These are phyloP conservation scores for Graphium colonna DNA, from an alignment of 2,888 invertebrate species.

Conservation along the genomic window DNA sequence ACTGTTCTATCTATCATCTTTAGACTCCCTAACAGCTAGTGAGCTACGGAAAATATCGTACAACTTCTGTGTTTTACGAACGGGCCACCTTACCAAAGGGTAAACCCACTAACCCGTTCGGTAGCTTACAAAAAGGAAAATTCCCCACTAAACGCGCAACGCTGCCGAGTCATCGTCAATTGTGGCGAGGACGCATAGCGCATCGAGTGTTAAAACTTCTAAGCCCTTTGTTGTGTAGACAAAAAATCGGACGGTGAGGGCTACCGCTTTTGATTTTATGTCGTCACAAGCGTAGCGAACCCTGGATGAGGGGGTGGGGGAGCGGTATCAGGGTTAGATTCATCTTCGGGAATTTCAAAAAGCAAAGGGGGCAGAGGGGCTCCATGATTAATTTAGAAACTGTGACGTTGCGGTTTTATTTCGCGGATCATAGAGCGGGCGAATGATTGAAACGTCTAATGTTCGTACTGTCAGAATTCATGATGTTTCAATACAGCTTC, in stretches of 20 bases:
- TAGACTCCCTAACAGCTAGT: no score
- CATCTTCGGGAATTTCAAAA: no score
- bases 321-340: not conserved
- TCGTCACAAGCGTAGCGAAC: constrained; percentile 21
- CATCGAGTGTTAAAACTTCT: constrained; percentile 41
- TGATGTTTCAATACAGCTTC: constrained; percentile 14
- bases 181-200: no score
- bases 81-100: no score
- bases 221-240: constrained; percentile 46
- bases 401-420: constrained; percentile 54
- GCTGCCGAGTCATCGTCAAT: no score
- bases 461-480: constrained; percentile 11
- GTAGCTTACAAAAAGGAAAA: no score
- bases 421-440: constrained; percentile 36
- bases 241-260: constrained; percentile 41
- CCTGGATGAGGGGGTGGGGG: not conserved
- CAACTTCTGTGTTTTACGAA: no score
- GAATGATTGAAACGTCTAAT: constrained; percentile 28
- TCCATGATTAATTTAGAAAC: constrained; percentile 52
- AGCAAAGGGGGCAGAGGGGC: constrained; percentile 34
- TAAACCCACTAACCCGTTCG: no score
- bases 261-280: constrained; percentile 43
- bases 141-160: no score
- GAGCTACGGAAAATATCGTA: no score
- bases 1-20: no score